Percentiles rank a stretch among this genome's conserved stretches.
Conservation (phyloP, 1,140 invertebrate genomes). For the Drosophila virilis region DNA sequence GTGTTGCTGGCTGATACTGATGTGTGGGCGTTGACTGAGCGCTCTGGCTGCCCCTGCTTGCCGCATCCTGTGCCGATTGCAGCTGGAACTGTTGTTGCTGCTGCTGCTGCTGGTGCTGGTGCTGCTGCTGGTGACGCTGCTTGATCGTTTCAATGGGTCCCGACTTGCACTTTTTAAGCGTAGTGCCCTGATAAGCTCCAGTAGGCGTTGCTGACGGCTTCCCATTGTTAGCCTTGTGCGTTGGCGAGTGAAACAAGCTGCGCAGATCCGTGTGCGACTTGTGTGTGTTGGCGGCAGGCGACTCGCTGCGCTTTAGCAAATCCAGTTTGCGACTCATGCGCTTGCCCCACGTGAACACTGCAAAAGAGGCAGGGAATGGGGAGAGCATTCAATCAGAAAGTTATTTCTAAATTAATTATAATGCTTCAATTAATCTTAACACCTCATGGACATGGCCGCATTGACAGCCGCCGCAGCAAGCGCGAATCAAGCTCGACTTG, state of each 20-base stretch:
- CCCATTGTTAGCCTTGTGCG: slow-evolving; percentile 63
- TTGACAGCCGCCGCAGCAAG: slow-evolving; percentile 22
- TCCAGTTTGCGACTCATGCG: slow-evolving; percentile 92
- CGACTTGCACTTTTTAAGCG: slow-evolving; percentile 81
- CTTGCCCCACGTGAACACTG: slow-evolving; percentile 92
- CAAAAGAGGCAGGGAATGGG: slow-evolving; percentile 60
- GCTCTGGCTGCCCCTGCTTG: slow-evolving; percentile 60
- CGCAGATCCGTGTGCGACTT: slow-evolving; percentile 85
- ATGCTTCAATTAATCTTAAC: slow-evolving; percentile 73
- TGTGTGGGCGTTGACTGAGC: slow-evolving; percentile 64
- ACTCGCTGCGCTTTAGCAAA: slow-evolving; percentile 88
- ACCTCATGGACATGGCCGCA: slow-evolving; percentile 43
- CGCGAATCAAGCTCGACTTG: slow-evolving; percentile 7
- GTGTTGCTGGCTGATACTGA: slow-evolving; percentile 59
- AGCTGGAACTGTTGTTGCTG: slow-evolving; percentile 39
- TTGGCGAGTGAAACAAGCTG: slow-evolving; percentile 78
- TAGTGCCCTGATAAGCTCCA: slow-evolving; percentile 54
- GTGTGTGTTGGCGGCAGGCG: slow-evolving; percentile 72
- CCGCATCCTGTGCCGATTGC: slow-evolving; percentile 24
- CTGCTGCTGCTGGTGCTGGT: slow-evolving; percentile 39
- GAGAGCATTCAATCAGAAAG: slow-evolving; percentile 47
- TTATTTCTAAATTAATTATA: slow-evolving; percentile 72
- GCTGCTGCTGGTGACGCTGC: slow-evolving; percentile 67
- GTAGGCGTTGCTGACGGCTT: slow-evolving; percentile 39
- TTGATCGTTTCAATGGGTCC: slow-evolving; percentile 74